A percentile compares a stretch with the other conserved stretches of the same genome.
Conservation (phyloP, 2,797 vertebrate species). For the Cyprinella venusta region DNA sequence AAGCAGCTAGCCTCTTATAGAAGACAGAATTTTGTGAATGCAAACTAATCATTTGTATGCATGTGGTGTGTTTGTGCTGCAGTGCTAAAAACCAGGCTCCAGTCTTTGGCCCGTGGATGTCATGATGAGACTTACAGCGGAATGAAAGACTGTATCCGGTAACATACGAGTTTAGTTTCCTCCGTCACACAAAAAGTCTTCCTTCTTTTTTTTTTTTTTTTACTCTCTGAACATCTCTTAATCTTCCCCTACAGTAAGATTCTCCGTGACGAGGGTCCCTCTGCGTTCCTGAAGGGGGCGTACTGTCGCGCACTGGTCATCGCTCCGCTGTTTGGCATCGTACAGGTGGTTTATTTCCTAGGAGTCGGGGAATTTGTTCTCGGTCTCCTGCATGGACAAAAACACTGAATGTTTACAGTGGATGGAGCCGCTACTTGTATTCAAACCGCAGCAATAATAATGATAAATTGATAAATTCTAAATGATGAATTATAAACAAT, state of each 20-base stretch:
- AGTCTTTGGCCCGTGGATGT: slow-evolving; percentile 46
- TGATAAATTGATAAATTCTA: not conserved
- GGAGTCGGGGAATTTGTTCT: slow-evolving; percentile 83
- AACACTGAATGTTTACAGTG: slow-evolving; percentile 13
- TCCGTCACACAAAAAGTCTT: not conserved
- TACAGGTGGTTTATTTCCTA: slow-evolving; percentile 95
- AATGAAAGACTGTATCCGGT: slow-evolving; percentile 60
- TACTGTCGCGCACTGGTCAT: slow-evolving; percentile 91
- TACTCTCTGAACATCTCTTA: not conserved
- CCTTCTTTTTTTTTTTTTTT: not conserved
- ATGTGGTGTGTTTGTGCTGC: slow-evolving; percentile 24
- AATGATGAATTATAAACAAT: too few species aligned
- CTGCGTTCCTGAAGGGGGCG: slow-evolving; percentile 93
- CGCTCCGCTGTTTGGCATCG: slow-evolving; percentile 78
- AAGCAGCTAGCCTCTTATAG: not conserved
- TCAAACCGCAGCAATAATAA: not conserved
- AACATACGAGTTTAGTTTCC: not conserved
- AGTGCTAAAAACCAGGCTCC: slow-evolving; percentile 63
- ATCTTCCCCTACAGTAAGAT: slow-evolving; percentile 79
- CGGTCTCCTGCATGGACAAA: slow-evolving; percentile 12
- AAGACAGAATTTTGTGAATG: not conserved
- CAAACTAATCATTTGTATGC: not conserved
- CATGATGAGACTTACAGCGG: slow-evolving; percentile 56
- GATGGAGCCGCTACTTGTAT: not conserved
- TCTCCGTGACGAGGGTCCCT: slow-evolving; percentile 86